Evolutionary conservation across 2,888 invertebrate genomes (phyloP).

Genomic region (Andrena marginata): DNA sequence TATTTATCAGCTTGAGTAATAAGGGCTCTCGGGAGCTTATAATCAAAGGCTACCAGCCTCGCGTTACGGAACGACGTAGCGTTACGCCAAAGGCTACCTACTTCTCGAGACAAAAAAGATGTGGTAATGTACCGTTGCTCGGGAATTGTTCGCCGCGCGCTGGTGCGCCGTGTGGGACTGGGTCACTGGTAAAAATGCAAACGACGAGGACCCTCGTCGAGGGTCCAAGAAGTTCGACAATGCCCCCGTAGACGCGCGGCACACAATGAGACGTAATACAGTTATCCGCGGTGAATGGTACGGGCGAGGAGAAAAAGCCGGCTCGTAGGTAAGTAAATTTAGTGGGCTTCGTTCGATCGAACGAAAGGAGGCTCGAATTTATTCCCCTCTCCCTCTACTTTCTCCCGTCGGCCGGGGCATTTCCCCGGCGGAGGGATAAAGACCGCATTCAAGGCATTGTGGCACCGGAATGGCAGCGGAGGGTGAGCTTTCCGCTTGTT

Average conservation of each 20-base stretch:
- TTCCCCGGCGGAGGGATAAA: slow-evolving; percentile 72
- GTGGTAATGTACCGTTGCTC: no score
- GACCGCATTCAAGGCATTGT: slow-evolving; percentile 81
- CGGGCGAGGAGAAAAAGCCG: slow-evolving; percentile 58
- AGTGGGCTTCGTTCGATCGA: slow-evolving; percentile 79
- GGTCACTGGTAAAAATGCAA: slow-evolving; percentile 50
- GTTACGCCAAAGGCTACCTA: neutral
- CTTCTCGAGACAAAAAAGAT: neutral
- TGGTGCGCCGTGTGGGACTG: neutral
- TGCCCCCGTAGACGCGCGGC: slow-evolving; percentile 24
- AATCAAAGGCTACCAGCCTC: neutral
- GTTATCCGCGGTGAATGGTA: slow-evolving; percentile 79
- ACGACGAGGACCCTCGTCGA: slow-evolving; percentile 15
- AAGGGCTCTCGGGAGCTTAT: slow-evolving; percentile 2
- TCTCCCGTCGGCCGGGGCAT: slow-evolving; percentile 43
- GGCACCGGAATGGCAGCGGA: slow-evolving; percentile 75
- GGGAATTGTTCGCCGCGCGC: no score
- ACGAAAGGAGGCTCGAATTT: slow-evolving; percentile 60
- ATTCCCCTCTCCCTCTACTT: slow-evolving; percentile 56
- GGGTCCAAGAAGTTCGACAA: slow-evolving; percentile 48
- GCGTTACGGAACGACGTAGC: neutral
- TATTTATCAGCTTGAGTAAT: slow-evolving; percentile 29
- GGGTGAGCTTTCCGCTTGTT: slow-evolving; percentile 83
- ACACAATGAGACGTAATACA: slow-evolving; percentile 77
- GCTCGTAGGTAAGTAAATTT: slow-evolving; percentile 82